Conservation (phyloP, 2,888 invertebrate species). For the Pherbina coryleti region DNA sequence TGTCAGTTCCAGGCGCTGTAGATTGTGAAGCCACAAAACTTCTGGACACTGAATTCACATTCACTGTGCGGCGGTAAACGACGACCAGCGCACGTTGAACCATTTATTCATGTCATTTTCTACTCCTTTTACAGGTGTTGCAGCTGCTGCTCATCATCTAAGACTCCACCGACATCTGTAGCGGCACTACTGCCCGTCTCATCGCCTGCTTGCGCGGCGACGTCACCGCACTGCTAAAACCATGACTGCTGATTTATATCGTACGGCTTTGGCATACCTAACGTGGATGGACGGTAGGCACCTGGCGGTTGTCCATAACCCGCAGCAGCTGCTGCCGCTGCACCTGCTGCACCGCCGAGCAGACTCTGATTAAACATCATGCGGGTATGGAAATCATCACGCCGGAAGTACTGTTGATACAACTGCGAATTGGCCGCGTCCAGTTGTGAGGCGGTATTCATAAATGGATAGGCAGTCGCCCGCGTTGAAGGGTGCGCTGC, state of each 20-base stretch:
- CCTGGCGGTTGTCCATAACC: conserved; percentile 75
- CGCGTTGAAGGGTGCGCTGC: conserved; percentile 70
- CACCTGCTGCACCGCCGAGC: conserved; percentile 70
- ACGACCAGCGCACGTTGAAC: conserved; percentile 25
- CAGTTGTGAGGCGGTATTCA: conserved; percentile 70
- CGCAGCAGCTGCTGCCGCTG: conserved; percentile 78
- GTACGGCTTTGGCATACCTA: conserved; percentile 80
- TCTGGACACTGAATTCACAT: background rate
- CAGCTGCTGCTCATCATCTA: conserved; percentile 18
- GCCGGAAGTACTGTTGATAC: conserved; percentile 81
- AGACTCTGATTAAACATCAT: conserved; percentile 72
- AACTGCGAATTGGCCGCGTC: conserved; percentile 77
- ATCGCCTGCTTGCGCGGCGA: conserved; percentile 51
- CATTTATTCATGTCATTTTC: conserved; percentile 19
- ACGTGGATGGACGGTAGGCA: conserved; percentile 71
- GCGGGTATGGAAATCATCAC: conserved; percentile 75
- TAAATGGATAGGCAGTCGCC: conserved; percentile 75
- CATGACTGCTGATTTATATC: conserved; percentile 79
- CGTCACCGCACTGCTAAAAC: conserved; percentile 73
- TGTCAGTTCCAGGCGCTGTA: too few relatives aligned
- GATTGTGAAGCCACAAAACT: too few relatives aligned
- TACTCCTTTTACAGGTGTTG: conserved; percentile 34
- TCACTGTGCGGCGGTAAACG: background rate
- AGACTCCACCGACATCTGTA: background rate
- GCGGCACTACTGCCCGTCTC: background rate